Percentiles rank a stretch among this genome's conserved stretches.
phyloP scores from a whole-genome alignment of 2,797 vertebrate genomes.

The Myripristis jacobus region DNA sequence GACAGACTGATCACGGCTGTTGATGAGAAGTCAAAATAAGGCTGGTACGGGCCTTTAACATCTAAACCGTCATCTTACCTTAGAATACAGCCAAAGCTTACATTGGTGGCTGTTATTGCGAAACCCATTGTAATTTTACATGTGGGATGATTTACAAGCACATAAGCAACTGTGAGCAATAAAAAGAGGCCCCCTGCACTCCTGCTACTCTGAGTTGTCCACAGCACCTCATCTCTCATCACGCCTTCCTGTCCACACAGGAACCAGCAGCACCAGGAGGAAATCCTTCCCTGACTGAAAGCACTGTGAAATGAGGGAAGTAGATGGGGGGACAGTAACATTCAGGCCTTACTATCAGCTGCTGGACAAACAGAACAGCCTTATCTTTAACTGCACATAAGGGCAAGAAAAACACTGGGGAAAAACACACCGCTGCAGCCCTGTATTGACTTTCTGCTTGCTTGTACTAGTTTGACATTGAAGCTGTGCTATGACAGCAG shows the following conservation, averaged over 20 bases:
- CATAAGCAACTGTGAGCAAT: conserved; percentile 10
- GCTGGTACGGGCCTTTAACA: not conserved
- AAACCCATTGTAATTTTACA: not conserved
- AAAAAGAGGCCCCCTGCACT: conserved; percentile 23
- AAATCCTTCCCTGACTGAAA: conserved; percentile 82
- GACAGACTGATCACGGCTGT: no score
- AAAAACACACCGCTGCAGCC: conserved; percentile 37
- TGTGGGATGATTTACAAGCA: conserved; percentile 3
- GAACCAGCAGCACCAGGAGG: conserved; percentile 78
- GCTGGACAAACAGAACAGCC: conserved; percentile 73
- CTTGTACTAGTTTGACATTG: conserved; percentile 72
- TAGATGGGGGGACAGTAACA: conserved; percentile 46
- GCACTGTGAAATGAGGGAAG: conserved; percentile 57
- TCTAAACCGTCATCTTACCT: not conserved
- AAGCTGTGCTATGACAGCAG: conserved; percentile 56
- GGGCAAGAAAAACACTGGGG: conserved; percentile 68
- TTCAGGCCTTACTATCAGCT: conserved; percentile 61
- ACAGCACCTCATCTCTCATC: conserved; percentile 72
- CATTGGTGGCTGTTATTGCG: not conserved
- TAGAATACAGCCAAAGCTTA: not conserved
- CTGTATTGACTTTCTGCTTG: conserved; percentile 60
- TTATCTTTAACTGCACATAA: conserved; percentile 77
- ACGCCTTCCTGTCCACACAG: conserved; percentile 80
- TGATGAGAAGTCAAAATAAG: no score
- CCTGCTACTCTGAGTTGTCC: conserved; percentile 39